Base-by-base conservation (phyloP, 2,797 vertebrate genomes). In the Girardinus metallicus region DNA sequence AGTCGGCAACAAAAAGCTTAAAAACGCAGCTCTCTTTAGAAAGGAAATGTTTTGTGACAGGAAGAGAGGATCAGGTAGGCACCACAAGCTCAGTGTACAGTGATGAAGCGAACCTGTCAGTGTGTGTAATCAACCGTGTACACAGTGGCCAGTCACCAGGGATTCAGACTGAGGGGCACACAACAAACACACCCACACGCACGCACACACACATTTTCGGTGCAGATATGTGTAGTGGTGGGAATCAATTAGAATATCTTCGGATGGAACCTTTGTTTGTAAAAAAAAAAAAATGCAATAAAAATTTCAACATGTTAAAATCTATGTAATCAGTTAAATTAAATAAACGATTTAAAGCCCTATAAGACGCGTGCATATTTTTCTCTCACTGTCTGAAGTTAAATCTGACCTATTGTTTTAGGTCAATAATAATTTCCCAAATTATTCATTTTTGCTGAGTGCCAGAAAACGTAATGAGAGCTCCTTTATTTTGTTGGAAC, bases 71-170 rank as follows among this genome's bases (percentile, higher is more conserved):
- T 72, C 51, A 81, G 83, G 82, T 82, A 83, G 64, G 77, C 83
- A 81, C 79, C 81, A 78, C 39, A 34, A 77, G 87, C 77, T 80
- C 74, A 13, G 80, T 78, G 57, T 85, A 76, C 79, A 74, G 85
- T 86, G 89, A 90, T 86, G 80, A 82, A 91, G 79, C 64, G 39
- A 72, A 66, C 74, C 76, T 88, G 88, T 91, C 88, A 86, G 71
- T 87, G 90, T 77, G 88, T 87, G 87, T 92, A 90, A 93, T 92
- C 91, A 89, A 66, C 92, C 87, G 73, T 91, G 84, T 76, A 77
- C 81, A 80, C 82, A 29, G 80, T 86, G 85, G 77, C 77, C 75
- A 49, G 74, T 77, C 81, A 83, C 79, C 80, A 86, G 76, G 62
- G 76, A 88, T 76, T 83, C 81, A 74, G 76, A 81, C 68, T 80